Base-by-base conservation (phyloP, 2,888 invertebrate genomes). In the Cotesia congregata region DNA sequence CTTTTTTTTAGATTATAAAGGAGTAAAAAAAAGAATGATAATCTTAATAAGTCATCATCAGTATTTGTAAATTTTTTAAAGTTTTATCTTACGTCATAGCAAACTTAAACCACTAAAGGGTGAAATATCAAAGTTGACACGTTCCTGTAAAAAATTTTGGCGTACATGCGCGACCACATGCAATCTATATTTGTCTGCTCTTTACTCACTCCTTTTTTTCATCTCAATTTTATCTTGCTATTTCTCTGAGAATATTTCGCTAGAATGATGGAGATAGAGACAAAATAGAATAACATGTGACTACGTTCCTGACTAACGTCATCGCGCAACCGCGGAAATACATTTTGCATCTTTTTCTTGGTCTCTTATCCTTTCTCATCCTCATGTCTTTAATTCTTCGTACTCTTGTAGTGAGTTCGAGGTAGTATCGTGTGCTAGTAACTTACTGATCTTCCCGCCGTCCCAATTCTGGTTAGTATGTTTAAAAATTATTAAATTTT, bases 391-490 rank as follows among this genome's bases (percentile, higher is more conserved):
- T 70, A 39, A 65, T 65, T 65, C 74, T 72, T 69, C 75, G 76
- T 67, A 73, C 67, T 64, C 72, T 71, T 41, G 64, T 76, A 75
- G 72, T 75, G 30, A 77, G 72, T 76, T 73, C 83, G 83, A 84
- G 83, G 85, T 84, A 83, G 83, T 85, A 84, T 81, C 80, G 82
- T 86, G 88, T 88, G 85, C 88, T 88, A 88, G 88, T 88, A 88
- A 88, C 88, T 87, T 84, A 88, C 84, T 87, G 87, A 86, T 85
- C 85, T 83, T 85, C 80, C 83, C 83, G 83, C 83, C 83, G 83
- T 81, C 82, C 84, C 83, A 80, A 83, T 85, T 84, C 84, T 85
- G 87, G 87, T 88, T 86, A 88, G 86, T 88, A 62, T 7, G 62
- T 62, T 77, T 77, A 69, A 2, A 41, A 1, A 50, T 39, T 68